These are phyloP conservation scores for Papilio gigon DNA, from an alignment of 2,888 invertebrate genomes.

Conservation along the genomic window DNA sequence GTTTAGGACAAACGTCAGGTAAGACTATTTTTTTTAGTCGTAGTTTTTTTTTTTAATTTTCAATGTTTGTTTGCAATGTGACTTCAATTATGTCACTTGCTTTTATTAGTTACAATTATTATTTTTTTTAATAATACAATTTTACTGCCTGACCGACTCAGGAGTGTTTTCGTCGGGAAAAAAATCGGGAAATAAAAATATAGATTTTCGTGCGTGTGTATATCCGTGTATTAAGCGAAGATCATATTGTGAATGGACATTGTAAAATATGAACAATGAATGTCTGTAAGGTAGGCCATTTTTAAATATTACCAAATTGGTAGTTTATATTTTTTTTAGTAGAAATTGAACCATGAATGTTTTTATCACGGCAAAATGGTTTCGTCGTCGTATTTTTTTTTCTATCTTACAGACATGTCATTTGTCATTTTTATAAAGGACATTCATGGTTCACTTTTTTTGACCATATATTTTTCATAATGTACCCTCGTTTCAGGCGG, in stretches of 20 bases:
- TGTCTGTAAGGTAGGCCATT: slow-evolving; percentile 82
- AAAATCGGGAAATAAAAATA: slow-evolving; percentile 31
- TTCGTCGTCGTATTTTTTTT: slow-evolving; percentile 45
- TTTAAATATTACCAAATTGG: slow-evolving; percentile 58
- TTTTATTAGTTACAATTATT: slow-evolving; percentile 40
- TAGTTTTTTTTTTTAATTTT: slow-evolving; percentile 47
- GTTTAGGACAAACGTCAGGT: slow-evolving; percentile 75
- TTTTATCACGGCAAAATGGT: slow-evolving; percentile 46
- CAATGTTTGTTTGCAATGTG: slow-evolving; percentile 81
- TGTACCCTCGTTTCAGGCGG: slow-evolving; percentile 57
- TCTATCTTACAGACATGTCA: slow-evolving; percentile 80
- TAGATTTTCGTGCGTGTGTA: slow-evolving; percentile 46
- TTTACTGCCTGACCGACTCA: slow-evolving; percentile 14
- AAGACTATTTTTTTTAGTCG: slow-evolving; percentile 50
- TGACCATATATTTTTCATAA: slow-evolving; percentile 36
- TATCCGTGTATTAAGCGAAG: slow-evolving; percentile 58
- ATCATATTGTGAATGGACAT: slow-evolving; percentile 80
- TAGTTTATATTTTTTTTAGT: slow-evolving; percentile 48
- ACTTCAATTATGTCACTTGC: slow-evolving; percentile 75
- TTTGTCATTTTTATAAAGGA: slow-evolving; percentile 54
- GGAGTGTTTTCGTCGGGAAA: slow-evolving; percentile 43
- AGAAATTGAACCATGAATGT: slow-evolving; percentile 77
- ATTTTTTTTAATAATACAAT: slow-evolving; percentile 34
- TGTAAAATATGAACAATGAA: slow-evolving; percentile 63
- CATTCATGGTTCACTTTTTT: slow-evolving; percentile 76